These are phyloP conservation scores for Eurytoma adleriae DNA, from an alignment of 2,888 invertebrate genomes.

Conservation along the genomic window DNA sequence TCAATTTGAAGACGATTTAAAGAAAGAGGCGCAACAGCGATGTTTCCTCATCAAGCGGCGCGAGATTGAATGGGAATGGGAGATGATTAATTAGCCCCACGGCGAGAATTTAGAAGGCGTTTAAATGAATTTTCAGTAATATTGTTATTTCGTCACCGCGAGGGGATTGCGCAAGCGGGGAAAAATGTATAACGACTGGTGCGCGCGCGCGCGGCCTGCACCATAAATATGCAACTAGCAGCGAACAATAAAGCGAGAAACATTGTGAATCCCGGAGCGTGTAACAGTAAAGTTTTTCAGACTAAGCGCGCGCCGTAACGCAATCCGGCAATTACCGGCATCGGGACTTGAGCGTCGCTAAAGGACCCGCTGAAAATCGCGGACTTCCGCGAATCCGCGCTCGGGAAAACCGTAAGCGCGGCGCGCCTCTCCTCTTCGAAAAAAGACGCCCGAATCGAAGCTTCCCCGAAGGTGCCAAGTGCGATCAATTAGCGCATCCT, in stretches of 20 bases:
- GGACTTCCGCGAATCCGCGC: not conserved
- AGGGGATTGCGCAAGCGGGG: no score
- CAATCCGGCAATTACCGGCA: slow-evolving; percentile 33
- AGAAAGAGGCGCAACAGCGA: no score
- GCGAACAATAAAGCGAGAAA: slow-evolving; percentile 30
- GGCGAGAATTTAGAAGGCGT: no score
- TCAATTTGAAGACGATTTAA: no score
- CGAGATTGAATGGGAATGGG: no score
- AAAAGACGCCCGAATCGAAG: no score
- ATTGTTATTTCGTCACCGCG: not conserved
- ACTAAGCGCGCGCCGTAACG: slow-evolving; percentile 4
- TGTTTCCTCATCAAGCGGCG: no score
- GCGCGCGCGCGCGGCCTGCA: not conserved
- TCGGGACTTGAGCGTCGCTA: slow-evolving; percentile 22
- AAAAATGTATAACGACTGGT: slow-evolving; percentile 33
- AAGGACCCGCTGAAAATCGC: slow-evolving; percentile 5
- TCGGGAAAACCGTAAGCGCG: no score
- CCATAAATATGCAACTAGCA: slow-evolving; percentile 41
- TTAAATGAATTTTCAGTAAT: not conserved
- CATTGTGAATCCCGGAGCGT: slow-evolving; percentile 22
- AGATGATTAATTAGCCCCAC: no score
- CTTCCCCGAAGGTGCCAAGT: no score
- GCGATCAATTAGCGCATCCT: no score
- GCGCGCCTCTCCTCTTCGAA: no score
- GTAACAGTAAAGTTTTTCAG: slow-evolving; percentile 44